Evolutionary conservation across 1,140 invertebrate genomes (phyloP).

Genomic region (Drosophila willistoni): DNA sequence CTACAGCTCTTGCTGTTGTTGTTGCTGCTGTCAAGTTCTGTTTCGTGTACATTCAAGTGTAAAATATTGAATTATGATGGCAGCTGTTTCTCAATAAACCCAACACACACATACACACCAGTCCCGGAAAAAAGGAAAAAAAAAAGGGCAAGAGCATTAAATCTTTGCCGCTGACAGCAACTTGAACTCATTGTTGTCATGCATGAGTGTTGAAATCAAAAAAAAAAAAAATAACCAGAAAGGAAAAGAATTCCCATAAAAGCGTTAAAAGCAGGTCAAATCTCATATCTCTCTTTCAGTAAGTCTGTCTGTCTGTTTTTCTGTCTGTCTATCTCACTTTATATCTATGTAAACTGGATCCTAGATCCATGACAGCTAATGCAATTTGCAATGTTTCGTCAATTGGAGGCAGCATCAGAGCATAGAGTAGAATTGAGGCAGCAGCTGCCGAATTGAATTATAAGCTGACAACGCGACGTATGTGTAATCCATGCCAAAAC

Average conservation of each 20-base stretch:
- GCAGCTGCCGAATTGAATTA: slow-evolving; percentile 71
- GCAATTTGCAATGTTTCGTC: slow-evolving; percentile 60
- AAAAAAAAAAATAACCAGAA: neutral
- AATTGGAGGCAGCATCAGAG: slow-evolving; percentile 44
- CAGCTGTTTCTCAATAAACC: slow-evolving; percentile 76
- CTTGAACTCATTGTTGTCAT: slow-evolving; percentile 76
- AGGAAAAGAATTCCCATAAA: slow-evolving; percentile 26
- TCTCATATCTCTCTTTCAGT: slow-evolving; percentile 9
- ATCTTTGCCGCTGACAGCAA: slow-evolving; percentile 71
- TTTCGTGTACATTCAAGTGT: slow-evolving; percentile 76
- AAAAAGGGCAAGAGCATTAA: slow-evolving; percentile 62
- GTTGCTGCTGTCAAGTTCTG: slow-evolving; percentile 66
- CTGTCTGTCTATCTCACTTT: slow-evolving; percentile 20
- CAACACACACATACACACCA: slow-evolving; percentile 6
- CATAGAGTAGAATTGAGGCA: slow-evolving; percentile 5
- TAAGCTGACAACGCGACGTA: slow-evolving; percentile 69
- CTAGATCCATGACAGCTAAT: slow-evolving; percentile 56
- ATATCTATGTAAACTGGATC: slow-evolving; percentile 51
- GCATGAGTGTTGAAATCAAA: slow-evolving; percentile 53
- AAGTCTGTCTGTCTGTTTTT: neutral
- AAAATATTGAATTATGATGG: slow-evolving; percentile 82
- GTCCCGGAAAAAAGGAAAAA: neutral
- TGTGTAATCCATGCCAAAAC: slow-evolving; percentile 69
- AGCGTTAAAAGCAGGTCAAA: slow-evolving; percentile 43
- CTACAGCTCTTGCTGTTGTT: slow-evolving; percentile 38